A percentile compares a stretch with the other conserved stretches of the same genome.
Evolutionary conservation across 2,888 invertebrate genomes (phyloP).

Genomic region (Serripes groenlandicus): DNA sequence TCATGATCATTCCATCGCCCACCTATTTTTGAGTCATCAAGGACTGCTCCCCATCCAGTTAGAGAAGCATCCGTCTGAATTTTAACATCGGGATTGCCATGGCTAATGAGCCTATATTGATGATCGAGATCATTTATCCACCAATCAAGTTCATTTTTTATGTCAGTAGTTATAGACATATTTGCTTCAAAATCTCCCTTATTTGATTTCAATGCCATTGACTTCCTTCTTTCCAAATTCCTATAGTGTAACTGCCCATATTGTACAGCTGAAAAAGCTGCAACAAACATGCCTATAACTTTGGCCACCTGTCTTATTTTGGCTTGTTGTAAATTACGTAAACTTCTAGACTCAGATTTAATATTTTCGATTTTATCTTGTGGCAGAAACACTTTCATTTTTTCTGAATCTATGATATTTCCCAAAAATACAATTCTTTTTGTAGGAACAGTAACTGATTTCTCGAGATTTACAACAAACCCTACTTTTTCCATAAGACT

Average conservation of each 20-base stretch:
- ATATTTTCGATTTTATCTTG: too few relatives aligned
- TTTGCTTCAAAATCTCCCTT: slow-evolving; percentile 38
- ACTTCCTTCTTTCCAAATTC: slow-evolving; percentile 35
- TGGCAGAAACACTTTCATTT: too few relatives aligned
- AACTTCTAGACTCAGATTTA: too few relatives aligned
- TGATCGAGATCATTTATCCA: slow-evolving; percentile 41
- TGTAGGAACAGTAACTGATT: too few relatives aligned
- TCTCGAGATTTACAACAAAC: too few relatives aligned
- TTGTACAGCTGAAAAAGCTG: too few relatives aligned
- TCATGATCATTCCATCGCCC: slow-evolving; percentile 47
- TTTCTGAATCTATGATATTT: too few relatives aligned
- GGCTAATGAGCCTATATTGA: slow-evolving; percentile 21
- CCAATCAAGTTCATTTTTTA: slow-evolving; percentile 40
- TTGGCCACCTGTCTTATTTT: too few relatives aligned
- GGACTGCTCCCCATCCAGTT: slow-evolving; percentile 41
- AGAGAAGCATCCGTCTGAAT: slow-evolving; percentile 40
- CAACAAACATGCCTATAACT: too few relatives aligned
- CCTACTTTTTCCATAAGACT: too few relatives aligned
- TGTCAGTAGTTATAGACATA: slow-evolving; percentile 23
- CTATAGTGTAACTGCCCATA: slow-evolving; percentile 49
- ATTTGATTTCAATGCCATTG: neutral
- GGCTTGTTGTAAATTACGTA: too few relatives aligned
- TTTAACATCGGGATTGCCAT: slow-evolving; percentile 25
- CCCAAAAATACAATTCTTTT: too few relatives aligned
- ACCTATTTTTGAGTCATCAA: slow-evolving; percentile 1